A percentile compares a stretch with the other conserved stretches of the same genome.
Conservation (phyloP, 1,140 invertebrate genomes). For the Conus betulinus region DNA sequence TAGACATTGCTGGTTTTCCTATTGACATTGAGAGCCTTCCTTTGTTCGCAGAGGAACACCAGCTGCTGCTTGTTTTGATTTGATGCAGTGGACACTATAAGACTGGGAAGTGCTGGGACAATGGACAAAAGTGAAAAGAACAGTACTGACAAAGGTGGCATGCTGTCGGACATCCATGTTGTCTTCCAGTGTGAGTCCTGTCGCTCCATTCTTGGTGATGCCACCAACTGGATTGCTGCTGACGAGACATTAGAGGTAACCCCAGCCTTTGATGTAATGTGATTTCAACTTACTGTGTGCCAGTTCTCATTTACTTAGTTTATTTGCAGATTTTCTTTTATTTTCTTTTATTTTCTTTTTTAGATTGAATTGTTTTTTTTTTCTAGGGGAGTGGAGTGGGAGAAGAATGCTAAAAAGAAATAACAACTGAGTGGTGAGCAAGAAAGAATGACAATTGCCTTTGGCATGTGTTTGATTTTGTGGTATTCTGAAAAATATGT, state of each 20-base stretch:
- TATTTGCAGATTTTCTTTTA: not conserved
- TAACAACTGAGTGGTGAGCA: too few relatives aligned
- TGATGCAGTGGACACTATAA: not conserved
- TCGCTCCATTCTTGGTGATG: conserved; percentile 28
- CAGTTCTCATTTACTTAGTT: too few relatives aligned
- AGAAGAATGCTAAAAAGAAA: too few relatives aligned
- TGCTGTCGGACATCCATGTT: not conserved
- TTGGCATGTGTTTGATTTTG: too few relatives aligned
- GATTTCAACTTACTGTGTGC: too few relatives aligned
- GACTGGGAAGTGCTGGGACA: not conserved
- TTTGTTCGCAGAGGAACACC: too few relatives aligned
- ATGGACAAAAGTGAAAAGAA: not conserved
- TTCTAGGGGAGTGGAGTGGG: not conserved
- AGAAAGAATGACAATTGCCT: too few relatives aligned
- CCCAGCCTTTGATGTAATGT: not conserved
- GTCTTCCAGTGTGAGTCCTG: conserved; percentile 34
- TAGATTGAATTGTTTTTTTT: not conserved
- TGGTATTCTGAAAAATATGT: too few relatives aligned
- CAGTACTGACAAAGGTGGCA: not conserved
- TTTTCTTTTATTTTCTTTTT: not conserved
- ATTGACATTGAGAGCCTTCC: too few relatives aligned
- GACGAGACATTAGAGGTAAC: conserved; percentile 20
- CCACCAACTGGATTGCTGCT: conserved; percentile 29
- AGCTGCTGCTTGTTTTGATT: too few relatives aligned
- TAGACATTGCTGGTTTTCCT: too few relatives aligned